Conservation (phyloP, 2,888 invertebrate genomes). For the Orgyia antiqua region DNA sequence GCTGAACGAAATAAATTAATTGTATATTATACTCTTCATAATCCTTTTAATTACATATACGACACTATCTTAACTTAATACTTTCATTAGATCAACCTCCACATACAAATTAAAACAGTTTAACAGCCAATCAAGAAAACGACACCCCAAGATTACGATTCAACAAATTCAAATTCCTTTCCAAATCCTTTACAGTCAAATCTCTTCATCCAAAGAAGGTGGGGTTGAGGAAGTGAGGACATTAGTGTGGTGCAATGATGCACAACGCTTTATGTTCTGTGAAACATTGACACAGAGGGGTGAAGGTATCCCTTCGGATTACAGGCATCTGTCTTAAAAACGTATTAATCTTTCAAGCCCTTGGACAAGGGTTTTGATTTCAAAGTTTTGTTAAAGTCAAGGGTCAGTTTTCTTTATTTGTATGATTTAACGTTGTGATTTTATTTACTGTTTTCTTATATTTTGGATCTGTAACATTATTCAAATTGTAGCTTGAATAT, state of each 20-base stretch:
- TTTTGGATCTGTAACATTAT: too few relatives aligned
- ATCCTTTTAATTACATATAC: too few relatives aligned
- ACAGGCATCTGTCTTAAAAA: conserved; percentile 33
- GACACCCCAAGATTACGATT: conserved; percentile 10
- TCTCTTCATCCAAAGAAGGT: conserved; percentile 27
- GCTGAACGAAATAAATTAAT: too few relatives aligned
- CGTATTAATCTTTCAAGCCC: conserved; percentile 23
- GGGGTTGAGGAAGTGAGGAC: conserved; percentile 32
- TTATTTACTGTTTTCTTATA: too few relatives aligned
- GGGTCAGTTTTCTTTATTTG: too few relatives aligned
- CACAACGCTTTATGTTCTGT: conserved; percentile 67
- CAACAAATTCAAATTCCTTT: conserved; percentile 22
- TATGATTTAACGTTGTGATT: too few relatives aligned
- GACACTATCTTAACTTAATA: neutral
- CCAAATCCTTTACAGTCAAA: conserved; percentile 25
- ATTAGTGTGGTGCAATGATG: conserved; percentile 57
- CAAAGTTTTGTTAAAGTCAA: conserved; percentile 24
- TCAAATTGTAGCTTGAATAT: too few relatives aligned
- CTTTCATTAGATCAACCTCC: neutral
- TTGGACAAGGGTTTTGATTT: conserved; percentile 21
- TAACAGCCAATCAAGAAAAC: conserved; percentile 10
- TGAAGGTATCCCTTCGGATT: conserved; percentile 35
- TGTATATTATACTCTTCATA: too few relatives aligned
- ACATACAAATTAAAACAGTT: neutral
- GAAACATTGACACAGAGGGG: conserved; percentile 52